Conservation (phyloP, 2,113 vertebrate genomes). For the Microcebus murinus region DNA sequence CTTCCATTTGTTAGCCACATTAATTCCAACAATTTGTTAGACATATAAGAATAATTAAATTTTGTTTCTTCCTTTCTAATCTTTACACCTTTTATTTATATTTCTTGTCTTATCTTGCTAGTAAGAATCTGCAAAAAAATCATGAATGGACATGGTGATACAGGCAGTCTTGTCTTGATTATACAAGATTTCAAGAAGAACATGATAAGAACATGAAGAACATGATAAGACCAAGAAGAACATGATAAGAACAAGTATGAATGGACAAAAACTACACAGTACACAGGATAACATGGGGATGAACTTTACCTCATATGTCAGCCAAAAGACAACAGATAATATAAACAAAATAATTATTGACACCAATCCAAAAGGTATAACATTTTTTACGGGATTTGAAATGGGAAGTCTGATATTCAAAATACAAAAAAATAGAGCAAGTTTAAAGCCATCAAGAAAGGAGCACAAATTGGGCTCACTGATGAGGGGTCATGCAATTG, state of each 20-base stretch:
- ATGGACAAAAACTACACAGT: not conserved
- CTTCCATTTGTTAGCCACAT: not conserved
- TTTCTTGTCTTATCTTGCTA: not conserved
- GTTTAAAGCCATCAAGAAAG: not conserved
- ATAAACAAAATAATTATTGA: not conserved
- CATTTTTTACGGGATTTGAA: not conserved
- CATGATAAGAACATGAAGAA: not conserved
- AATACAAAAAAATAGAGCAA: not conserved
- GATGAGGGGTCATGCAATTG: not conserved
- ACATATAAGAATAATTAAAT: not conserved
- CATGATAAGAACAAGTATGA: not conserved
- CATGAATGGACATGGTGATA: not conserved
- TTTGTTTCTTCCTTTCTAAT: not conserved
- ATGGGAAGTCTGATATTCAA: not conserved
- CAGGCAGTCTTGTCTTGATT: not conserved
- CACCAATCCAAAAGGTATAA: not conserved
- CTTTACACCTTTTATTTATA: not conserved
- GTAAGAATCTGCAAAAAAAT: not conserved
- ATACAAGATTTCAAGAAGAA: not conserved
- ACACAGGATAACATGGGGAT: not conserved
- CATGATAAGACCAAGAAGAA: not conserved
- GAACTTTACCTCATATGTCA: not conserved
- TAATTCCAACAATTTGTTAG: not conserved
- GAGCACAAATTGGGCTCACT: not conserved
- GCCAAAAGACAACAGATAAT: not conserved